Percentiles rank a stretch among this genome's conserved stretches.
These are phyloP conservation scores for Drosophila biarmipes DNA, from an alignment of 1,140 invertebrate genomes.

Conservation along the genomic window DNA sequence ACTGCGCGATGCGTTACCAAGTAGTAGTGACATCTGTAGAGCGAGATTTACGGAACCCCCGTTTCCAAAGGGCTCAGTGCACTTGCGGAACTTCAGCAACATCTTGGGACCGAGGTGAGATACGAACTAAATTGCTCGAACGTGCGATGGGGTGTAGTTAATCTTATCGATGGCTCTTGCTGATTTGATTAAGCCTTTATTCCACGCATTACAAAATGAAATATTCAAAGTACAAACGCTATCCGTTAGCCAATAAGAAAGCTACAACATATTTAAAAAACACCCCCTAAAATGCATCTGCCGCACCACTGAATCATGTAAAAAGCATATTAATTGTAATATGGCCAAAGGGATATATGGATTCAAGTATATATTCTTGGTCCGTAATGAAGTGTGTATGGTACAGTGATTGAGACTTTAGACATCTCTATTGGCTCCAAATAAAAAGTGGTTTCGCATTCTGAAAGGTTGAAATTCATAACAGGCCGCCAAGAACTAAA, in stretches of 20 bases:
- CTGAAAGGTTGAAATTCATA: too few relatives aligned
- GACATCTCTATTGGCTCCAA: too few relatives aligned
- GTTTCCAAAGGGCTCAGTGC: not conserved
- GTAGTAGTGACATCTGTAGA: constrained; percentile 14
- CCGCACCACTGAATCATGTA: too few relatives aligned
- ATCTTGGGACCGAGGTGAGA: constrained; percentile 13
- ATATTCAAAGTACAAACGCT: not conserved
- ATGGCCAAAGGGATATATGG: too few relatives aligned
- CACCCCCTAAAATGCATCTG: too few relatives aligned
- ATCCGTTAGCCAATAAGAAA: not conserved
- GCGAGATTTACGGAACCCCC: not conserved
- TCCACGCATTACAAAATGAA: not conserved
- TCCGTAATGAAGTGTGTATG: too few relatives aligned
- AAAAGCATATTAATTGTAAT: too few relatives aligned
- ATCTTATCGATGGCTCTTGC: constrained; percentile 19
- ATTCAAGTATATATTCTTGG: too few relatives aligned
- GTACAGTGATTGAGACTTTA: too few relatives aligned
- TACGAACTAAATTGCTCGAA: constrained; percentile 18
- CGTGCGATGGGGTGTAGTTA: not conserved
- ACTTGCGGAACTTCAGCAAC: not conserved
- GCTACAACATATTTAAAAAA: not conserved
- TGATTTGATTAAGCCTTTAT: constrained; percentile 33
- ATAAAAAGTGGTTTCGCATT: not conserved
- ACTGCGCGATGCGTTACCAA: constrained; percentile 24
- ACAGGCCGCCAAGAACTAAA: too few relatives aligned